phyloP scores from a whole-genome alignment of 2,888 invertebrate species.

The Cyclophora punctaria region DNA sequence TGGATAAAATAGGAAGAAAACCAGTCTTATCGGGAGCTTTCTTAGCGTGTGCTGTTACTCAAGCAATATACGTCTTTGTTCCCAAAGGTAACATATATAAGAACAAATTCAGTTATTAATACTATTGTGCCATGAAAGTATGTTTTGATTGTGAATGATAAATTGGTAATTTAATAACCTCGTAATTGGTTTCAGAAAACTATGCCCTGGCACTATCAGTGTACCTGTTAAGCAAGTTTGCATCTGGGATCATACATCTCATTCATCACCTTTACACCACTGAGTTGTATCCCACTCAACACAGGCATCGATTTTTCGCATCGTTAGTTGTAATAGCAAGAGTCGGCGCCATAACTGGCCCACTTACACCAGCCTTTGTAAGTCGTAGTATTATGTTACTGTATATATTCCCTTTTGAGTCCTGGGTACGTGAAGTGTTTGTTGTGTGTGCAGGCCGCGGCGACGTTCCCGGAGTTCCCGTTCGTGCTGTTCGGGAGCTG shows the following conservation, averaged over 20 bases:
- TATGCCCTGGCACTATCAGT: conserved; percentile 55
- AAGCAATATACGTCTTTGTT: conserved; percentile 35
- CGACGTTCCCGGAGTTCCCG: conserved; percentile 57
- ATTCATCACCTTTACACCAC: conserved; percentile 79
- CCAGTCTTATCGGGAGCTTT: conserved; percentile 68
- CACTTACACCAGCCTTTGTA: conserved; percentile 79
- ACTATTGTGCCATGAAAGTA: no score
- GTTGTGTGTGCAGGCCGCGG: conserved; percentile 28
- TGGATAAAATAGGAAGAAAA: conserved; percentile 73
- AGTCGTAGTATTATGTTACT: conserved; percentile 20
- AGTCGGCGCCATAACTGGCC: conserved; percentile 79
- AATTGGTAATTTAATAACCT: no score
- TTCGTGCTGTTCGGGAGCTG: conserved; percentile 71
- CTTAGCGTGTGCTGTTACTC: conserved; percentile 61
- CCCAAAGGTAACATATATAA: conserved; percentile 49
- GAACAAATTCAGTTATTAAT: no score
- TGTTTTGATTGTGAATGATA: no score
- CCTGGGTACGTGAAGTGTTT: no score
- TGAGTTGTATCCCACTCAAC: conserved; percentile 79
- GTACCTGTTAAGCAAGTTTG: conserved; percentile 78
- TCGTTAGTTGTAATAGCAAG: conserved; percentile 79
- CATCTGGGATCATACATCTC: conserved; percentile 77
- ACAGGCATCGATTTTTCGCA: conserved; percentile 78
- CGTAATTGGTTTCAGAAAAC: conserved; percentile 1
- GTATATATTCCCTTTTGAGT: no score